Conservation (phyloP, 23 tunicate genomes). For the Trididemnum clinides region DNA sequence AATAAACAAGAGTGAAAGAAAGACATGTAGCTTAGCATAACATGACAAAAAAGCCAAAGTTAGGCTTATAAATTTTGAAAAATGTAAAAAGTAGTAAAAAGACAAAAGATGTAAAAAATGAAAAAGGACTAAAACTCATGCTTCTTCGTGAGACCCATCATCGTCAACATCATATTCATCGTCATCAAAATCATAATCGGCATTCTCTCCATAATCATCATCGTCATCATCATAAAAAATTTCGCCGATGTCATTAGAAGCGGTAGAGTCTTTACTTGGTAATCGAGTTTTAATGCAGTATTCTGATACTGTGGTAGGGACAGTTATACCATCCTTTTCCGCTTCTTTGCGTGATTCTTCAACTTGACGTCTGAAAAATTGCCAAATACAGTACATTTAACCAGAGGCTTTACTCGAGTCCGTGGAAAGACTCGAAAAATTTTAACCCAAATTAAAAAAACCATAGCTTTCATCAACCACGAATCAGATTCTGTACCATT, state of each 20-base stretch:
- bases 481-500: too few relatives aligned
- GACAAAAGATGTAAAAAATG: too few relatives aligned
- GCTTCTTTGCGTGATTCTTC: constrained; percentile 90
- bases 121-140: not conserved
- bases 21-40: not conserved
- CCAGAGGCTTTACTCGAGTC: too few relatives aligned
- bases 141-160: constrained; percentile 69
- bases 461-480: too few relatives aligned
- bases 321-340: constrained; percentile 79
- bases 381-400: too few relatives aligned
- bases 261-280: constrained; percentile 86
- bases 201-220: constrained; percentile 63
- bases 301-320: constrained; percentile 89
- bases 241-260: constrained; percentile 68
- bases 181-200: constrained; percentile 70
- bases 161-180: constrained; percentile 87
- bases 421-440: too few relatives aligned
- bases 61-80: constrained; percentile 11
- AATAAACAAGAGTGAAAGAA: too few relatives aligned
- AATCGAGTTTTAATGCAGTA: constrained; percentile 87
- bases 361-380: constrained; percentile 74
- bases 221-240: constrained; percentile 74
- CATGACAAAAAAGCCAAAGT: constrained; percentile 5
- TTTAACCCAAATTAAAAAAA: too few relatives aligned
- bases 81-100: not conserved